Evolutionary conservation across 2,888 invertebrate genomes (phyloP).

Genomic region (Agrotis segetum): DNA sequence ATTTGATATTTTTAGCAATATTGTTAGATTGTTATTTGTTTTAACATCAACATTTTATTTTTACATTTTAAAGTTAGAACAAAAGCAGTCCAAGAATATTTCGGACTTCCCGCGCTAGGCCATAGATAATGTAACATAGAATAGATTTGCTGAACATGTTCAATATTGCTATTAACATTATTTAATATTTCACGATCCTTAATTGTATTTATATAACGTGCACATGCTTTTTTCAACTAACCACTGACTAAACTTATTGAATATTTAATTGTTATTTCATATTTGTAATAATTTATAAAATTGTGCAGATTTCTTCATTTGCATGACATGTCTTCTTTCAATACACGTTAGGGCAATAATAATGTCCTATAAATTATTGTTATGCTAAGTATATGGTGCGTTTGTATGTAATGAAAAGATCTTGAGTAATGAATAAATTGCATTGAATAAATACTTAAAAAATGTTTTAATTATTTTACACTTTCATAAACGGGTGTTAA

Average conservation of each 20-base stretch:
- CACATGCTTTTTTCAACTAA: conserved; percentile 63
- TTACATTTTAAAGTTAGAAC: conserved; percentile 11
- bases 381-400: conserved; percentile 90
- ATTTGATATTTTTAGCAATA: conserved; percentile 18
- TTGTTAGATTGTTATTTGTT: conserved; percentile 27
- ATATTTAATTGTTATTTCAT: conserved; percentile 43
- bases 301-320: conserved; percentile 60
- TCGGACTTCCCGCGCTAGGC: conserved; percentile 47
- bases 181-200: conserved; percentile 51
- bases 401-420: conserved; percentile 87
- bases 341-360: conserved; percentile 64
- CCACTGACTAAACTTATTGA: conserved; percentile 46
- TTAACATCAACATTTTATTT: conserved; percentile 2
- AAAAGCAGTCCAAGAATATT: conserved; percentile 11
- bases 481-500: neutral
- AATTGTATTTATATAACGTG: conserved; percentile 57
- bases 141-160: conserved; percentile 53
- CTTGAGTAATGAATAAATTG: conserved; percentile 87
- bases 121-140: conserved; percentile 42
- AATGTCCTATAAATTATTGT: conserved; percentile 78
- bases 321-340: conserved; percentile 66
- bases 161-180: conserved; percentile 54
- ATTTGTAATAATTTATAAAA: conserved; percentile 46
- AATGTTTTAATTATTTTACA: conserved; percentile 36
- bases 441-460: conserved; percentile 80